A percentile compares a stretch with the other conserved stretches of the same genome.
These are phyloP conservation scores for Acrocyrtus sp. DNA, from an alignment of 2,888 invertebrate species.

Conservation along the genomic window DNA sequence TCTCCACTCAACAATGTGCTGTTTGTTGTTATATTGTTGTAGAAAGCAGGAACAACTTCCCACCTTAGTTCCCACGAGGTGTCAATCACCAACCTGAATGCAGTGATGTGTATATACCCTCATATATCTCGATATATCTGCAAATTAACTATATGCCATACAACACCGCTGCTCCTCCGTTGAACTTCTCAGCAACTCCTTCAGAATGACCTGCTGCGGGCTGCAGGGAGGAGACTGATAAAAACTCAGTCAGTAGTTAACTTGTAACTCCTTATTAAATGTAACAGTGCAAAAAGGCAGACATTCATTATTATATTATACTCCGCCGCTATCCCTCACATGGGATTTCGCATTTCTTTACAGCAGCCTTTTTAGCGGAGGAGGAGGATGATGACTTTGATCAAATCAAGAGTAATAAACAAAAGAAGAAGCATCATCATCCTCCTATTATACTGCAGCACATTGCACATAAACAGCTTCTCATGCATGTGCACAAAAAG, in stretches of 20 bases:
- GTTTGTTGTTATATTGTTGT: conserved; percentile 4
- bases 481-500: too few relatives aligned
- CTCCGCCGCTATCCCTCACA: too few relatives aligned
- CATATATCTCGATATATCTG: neutral
- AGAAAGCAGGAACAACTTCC: conserved; percentile 52
- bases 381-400: conserved; percentile 26
- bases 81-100: conserved; percentile 23
- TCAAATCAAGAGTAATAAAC: conserved; percentile 11
- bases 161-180: too few relatives aligned
- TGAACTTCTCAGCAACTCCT: neutral
- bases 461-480: too few relatives aligned
- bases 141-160: too few relatives aligned
- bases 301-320: too few relatives aligned
- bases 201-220: neutral
- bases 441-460: too few relatives aligned
- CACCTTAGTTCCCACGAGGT: conserved; percentile 52
- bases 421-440: conserved; percentile 4
- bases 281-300: too few relatives aligned
- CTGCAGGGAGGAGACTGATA: conserved; percentile 8
- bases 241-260: conserved; percentile 39
- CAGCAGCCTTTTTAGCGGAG: too few relatives aligned
- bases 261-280: neutral
- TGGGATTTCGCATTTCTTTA: too few relatives aligned
- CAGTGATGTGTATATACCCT: neutral
- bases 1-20: conserved; percentile 13